These are phyloP conservation scores for Heliopora coerulea DNA, from an alignment of 92 coral and sea anemone genomes.

Conservation along the genomic window DNA sequence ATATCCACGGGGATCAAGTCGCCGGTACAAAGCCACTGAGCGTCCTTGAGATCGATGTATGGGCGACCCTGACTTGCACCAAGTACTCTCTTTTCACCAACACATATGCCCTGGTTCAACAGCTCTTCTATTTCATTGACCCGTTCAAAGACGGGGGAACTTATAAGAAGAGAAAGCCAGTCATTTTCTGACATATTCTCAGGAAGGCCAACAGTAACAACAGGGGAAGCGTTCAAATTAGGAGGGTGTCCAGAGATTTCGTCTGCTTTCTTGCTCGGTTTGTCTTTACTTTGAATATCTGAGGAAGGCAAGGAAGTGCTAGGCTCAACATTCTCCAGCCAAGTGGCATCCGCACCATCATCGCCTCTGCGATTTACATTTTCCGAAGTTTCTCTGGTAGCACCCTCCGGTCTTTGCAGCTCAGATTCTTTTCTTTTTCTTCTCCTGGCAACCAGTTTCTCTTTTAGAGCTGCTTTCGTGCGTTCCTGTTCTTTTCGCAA, in stretches of 20 bases:
- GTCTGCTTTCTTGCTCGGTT: neutral
- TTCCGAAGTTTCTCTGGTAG: constrained; percentile 55
- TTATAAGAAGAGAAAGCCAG: constrained; percentile 90
- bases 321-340: neutral
- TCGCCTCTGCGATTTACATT: constrained; percentile 53
- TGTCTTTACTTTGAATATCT: constrained; percentile 16
- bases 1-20: constrained; percentile 93
- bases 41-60: constrained; percentile 93
- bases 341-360: constrained; percentile 15
- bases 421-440: constrained; percentile 85
- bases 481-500: constrained; percentile 87
- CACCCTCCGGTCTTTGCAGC: constrained; percentile 53
- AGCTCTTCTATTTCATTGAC: constrained; percentile 88
- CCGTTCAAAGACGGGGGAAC: constrained; percentile 91
- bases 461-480: constrained; percentile 81
- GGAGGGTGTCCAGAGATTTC: neutral
- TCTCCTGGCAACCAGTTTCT: constrained; percentile 85
- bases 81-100: constrained; percentile 87
- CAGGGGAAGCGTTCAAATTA: constrained; percentile 51
- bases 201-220: constrained; percentile 73
- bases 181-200: constrained; percentile 92
- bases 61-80: constrained; percentile 90
- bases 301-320: neutral
- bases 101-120: constrained; percentile 67
- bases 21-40: constrained; percentile 97